These are phyloP conservation scores for Amphiduros pacificus DNA, from an alignment of 2,888 invertebrate species.

Conservation along the genomic window DNA sequence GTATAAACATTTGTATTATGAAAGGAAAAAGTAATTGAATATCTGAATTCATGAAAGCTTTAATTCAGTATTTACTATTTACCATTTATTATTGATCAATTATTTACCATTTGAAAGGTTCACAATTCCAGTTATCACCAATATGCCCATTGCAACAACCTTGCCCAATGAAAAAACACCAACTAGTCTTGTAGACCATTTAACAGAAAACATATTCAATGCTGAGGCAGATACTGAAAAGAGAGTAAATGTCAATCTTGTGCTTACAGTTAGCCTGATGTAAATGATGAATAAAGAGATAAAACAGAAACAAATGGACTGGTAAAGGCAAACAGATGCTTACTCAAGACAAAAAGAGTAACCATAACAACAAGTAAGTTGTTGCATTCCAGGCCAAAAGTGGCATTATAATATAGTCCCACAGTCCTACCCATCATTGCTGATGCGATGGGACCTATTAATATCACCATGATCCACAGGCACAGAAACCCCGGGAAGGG, in stretches of 20 bases:
- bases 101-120: conserved; percentile 2
- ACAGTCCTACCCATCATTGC: conserved; percentile 15
- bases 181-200: conserved; percentile 6
- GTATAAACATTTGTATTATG: no score
- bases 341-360: conserved; percentile 2
- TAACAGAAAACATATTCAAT: conserved; percentile 6
- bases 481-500: conserved; percentile 17
- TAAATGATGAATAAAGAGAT: no score
- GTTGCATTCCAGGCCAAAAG: conserved; percentile 6
- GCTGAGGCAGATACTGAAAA: not conserved
- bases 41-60: no score
- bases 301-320: no score
- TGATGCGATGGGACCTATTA: conserved; percentile 6
- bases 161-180: conserved; percentile 6
- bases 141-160: conserved; percentile 2
- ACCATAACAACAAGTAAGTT: not conserved
- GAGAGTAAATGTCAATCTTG: not conserved
- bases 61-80: no score
- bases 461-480: conserved; percentile 12
- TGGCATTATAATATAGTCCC: conserved; percentile 6
- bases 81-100: no score
- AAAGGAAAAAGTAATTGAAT: no score
- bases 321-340: not conserved
- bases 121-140: conserved; percentile 9
- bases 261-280: no score